A percentile compares a stretch with the other conserved stretches of the same genome.
Conservation (phyloP, 2,113 vertebrate genomes). For the Peromyscus maniculatus region DNA sequence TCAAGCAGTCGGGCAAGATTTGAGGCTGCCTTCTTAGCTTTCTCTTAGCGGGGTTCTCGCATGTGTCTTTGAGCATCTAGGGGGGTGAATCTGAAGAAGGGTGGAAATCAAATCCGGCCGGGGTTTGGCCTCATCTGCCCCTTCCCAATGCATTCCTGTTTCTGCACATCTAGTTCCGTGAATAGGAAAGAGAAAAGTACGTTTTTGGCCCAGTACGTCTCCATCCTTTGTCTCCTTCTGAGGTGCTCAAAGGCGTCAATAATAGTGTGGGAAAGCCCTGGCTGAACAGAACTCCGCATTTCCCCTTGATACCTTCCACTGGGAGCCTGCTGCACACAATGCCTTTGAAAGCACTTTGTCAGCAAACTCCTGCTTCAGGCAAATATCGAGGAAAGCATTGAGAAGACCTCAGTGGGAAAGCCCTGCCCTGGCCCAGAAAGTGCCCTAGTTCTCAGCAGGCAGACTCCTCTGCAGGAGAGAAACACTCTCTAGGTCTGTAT, state of each 20-base stretch:
- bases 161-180: neutral
- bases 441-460: constrained; percentile 61
- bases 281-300: constrained; percentile 1
- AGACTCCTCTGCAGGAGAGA: constrained; percentile 17
- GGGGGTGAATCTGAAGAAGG: neutral
- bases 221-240: constrained; percentile 65
- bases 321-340: constrained; percentile 61
- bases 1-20: neutral
- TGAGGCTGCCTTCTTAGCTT: neutral
- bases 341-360: constrained; percentile 61
- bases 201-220: constrained; percentile 16
- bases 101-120: constrained; percentile 48
- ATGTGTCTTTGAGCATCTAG: neutral
- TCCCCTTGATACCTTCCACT: constrained; percentile 51
- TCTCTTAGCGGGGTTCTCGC: neutral
- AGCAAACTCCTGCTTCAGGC: constrained; percentile 62
- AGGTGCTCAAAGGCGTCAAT: constrained; percentile 33
- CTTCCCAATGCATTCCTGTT: constrained; percentile 1
- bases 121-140: neutral
- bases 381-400: constrained; percentile 47
- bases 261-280: constrained; percentile 55
- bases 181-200: neutral
- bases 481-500: neutral
- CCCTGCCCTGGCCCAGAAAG: constrained; percentile 74
- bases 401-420: constrained; percentile 55